These are phyloP conservation scores for Clarias macrocephalus DNA, from an alignment of 2,113 vertebrate species.

Conservation along the genomic window DNA sequence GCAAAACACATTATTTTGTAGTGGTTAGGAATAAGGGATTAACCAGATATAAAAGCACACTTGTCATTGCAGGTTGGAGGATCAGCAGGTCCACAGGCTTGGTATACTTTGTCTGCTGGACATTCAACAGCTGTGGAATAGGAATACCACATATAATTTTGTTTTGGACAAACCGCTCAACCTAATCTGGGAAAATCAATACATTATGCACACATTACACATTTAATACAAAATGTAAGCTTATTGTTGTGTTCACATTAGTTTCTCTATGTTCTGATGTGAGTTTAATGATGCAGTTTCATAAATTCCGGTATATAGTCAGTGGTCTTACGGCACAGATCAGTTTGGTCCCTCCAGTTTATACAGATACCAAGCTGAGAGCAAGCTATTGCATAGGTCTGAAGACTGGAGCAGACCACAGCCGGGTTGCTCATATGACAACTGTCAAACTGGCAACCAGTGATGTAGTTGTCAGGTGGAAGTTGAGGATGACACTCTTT, in stretches of 20 bases:
- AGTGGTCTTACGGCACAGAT: conserved; percentile 76
- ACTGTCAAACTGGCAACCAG: conserved; percentile 85
- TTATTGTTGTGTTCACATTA: neutral
- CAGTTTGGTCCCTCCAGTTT: conserved; percentile 82
- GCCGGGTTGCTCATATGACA: conserved; percentile 70
- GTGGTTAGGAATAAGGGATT: neutral
- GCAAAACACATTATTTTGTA: neutral
- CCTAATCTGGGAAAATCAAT: neutral
- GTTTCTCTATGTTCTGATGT: too few relatives aligned
- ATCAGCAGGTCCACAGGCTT: conserved; percentile 79
- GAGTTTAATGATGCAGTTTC: neutral
- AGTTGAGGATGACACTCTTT: conserved; percentile 66
- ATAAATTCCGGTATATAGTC: neutral
- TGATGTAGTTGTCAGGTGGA: conserved; percentile 74
- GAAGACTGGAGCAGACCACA: conserved; percentile 87
- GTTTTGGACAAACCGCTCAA: neutral
- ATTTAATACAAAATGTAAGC: neutral
- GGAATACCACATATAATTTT: neutral
- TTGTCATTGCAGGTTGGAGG: conserved; percentile 81
- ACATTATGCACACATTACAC: neutral
- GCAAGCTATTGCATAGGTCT: conserved; percentile 82
- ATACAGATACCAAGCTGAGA: conserved; percentile 79
- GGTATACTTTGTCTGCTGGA: conserved; percentile 78
- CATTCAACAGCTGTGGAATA: conserved; percentile 73
- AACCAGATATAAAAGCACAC: conserved; percentile 63